Percentiles rank a stretch among this genome's conserved stretches.
Conservation (phyloP, 2,888 invertebrate genomes). For the Calameuta idolon region DNA sequence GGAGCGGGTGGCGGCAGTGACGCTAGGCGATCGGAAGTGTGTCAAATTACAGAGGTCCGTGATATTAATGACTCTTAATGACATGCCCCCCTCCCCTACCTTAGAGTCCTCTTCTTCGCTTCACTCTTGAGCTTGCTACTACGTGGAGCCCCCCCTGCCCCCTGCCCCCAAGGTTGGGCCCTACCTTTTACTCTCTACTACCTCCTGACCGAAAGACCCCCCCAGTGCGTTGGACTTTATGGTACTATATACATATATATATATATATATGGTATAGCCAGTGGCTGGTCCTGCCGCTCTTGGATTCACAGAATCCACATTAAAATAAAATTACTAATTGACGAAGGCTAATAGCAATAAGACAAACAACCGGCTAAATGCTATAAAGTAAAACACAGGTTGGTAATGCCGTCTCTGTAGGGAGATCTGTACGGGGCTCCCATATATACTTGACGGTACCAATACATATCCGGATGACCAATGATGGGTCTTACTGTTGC, state of each 20-base stretch:
- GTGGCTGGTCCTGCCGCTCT: neutral
- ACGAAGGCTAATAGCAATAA: conserved; percentile 65
- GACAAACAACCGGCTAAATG: conserved; percentile 65
- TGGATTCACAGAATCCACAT: conserved; percentile 63
- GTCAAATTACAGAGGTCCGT: conserved; percentile 66
- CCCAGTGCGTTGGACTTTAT: conserved; percentile 22
- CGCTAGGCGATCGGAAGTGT: conserved; percentile 65
- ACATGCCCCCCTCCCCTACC: conserved; percentile 51
- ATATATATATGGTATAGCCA: neutral
- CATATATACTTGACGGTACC: neutral
- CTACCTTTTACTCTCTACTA: conserved; percentile 19
- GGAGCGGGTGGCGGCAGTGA: conserved; percentile 54
- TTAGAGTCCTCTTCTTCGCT: conserved; percentile 28
- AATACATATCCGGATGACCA: neutral
- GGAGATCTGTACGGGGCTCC: conserved; percentile 28
- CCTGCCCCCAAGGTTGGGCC: conserved; percentile 30
- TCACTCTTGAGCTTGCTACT: conserved; percentile 18
- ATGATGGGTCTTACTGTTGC: conserved; percentile 17
- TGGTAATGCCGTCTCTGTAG: conserved; percentile 43
- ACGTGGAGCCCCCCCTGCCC: conserved; percentile 12
- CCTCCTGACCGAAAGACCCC: conserved; percentile 19
- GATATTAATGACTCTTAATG: conserved; percentile 65
- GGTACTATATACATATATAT: no score
- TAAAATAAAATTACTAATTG: conserved; percentile 67
- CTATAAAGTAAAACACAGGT: conserved; percentile 66